Evolutionary conservation across 2,797 vertebrate species (phyloP), one percentile per base, ranked within the genome.

Genomic region (Melanotaenia nigrans): DNA sequence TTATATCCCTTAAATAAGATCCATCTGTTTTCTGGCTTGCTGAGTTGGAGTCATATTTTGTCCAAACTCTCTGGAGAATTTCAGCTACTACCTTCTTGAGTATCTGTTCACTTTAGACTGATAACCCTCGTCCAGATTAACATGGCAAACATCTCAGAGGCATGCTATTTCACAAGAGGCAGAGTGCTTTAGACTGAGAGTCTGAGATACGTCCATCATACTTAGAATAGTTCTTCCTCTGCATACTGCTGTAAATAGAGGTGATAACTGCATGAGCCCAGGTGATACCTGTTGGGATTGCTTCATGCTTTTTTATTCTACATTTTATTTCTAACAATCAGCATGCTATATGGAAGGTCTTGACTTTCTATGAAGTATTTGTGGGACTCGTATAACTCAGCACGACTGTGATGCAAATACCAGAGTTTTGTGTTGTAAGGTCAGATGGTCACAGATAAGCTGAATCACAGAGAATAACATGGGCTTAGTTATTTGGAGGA

Each of bases 191-290:
- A 3, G 51, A 45, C 69, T 18, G 60, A 62, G 64, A 82, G 85
- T 78, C 65, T 75, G 24, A 84, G 70, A 70, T 25, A 72, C 55
- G 64, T 71, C 66, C 73, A 70, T 76, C 61, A 77, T 32, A 66
- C 45, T 40, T 42, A 14, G 14, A 75, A 74, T 18, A 7, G 32
- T 58, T 9, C 32, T 58, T 24, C 60, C 30, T 35, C 30, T 53
- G 38, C 13, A 24, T 4, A 18, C 5, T 0, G 0, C 65, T 28
- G 24, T 63, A 71, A 73, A 59, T 22, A 38, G 54, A 55, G 49
- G 61, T 25, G 0, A 1, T 32, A 33, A 24, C 70, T 35, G 3
- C 11, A 4, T 68, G 62, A 83, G 77, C 68, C 66, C 32, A 1
- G 35, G 16, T 73, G 24, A 77, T 65, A 20, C 63, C 25, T 16